Evolutionary conservation across 1,140 invertebrate genomes (phyloP).

Genomic region (Episyrphus balteatus): DNA sequence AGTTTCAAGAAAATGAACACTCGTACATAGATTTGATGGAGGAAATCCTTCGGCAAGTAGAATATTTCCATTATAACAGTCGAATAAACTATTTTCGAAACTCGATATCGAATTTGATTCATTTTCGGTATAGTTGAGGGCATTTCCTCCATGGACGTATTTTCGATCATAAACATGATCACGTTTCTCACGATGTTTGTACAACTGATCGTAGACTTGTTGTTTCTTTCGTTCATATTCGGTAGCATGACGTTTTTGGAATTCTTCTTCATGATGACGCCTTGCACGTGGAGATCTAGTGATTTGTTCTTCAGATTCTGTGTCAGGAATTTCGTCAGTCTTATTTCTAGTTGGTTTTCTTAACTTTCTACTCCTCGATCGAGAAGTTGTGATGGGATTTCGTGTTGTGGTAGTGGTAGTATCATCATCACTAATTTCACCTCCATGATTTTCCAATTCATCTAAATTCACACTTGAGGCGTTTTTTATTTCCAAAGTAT

Average conservation of each 20-base stretch:
- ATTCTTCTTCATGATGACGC: conserved; percentile 3
- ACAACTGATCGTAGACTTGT: conserved; percentile 23
- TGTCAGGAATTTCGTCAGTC: neutral
- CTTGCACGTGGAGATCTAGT: conserved; percentile 5
- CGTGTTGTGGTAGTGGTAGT: neutral
- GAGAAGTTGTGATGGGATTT: neutral
- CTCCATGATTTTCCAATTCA: conserved; percentile 32
- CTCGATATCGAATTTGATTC: conserved; percentile 58
- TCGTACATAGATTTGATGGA: conserved; percentile 51
- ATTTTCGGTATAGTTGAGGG: conserved; percentile 44
- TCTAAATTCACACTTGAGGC: conserved; percentile 8
- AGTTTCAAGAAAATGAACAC: conserved; percentile 53
- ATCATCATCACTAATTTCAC: conserved; percentile 27
- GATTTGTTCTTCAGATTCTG: neutral
- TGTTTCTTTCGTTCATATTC: conserved; percentile 8
- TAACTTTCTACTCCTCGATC: neutral
- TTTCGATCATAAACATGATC: conserved; percentile 55
- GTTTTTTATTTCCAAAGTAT: conserved; percentile 38
- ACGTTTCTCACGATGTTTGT: conserved; percentile 39
- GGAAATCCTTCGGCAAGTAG: conserved; percentile 56
- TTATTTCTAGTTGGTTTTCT: neutral
- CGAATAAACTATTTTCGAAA: conserved; percentile 61
- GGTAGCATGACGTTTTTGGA: neutral
- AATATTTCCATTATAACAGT: conserved; percentile 62
- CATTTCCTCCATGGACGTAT: conserved; percentile 63